phyloP scores from a whole-genome alignment of 2,888 invertebrate genomes.

The Pandemis cinnamomeana region DNA sequence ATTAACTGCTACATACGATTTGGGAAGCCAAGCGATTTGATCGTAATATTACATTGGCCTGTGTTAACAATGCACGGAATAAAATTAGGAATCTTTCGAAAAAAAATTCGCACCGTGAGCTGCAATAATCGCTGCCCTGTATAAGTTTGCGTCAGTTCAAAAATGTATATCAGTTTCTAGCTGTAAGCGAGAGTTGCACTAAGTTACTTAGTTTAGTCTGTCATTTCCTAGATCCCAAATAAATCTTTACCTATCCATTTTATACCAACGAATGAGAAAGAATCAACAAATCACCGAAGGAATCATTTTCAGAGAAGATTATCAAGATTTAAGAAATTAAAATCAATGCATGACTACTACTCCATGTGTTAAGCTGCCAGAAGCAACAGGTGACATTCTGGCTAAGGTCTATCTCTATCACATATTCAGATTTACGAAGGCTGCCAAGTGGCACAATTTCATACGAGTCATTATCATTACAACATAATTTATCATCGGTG shows the following conservation, averaged over 20 bases:
- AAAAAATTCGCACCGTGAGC: too few relatives aligned
- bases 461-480: neutral
- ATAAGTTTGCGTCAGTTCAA: too few relatives aligned
- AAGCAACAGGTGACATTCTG: neutral
- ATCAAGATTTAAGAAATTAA: neutral
- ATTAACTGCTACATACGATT: slow-evolving; percentile 2
- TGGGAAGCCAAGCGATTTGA: neutral
- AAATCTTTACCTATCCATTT: too few relatives aligned
- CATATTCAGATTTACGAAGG: neutral
- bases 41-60: neutral
- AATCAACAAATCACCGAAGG: neutral
- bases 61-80: neutral
- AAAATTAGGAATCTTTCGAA: neutral
- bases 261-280: neutral
- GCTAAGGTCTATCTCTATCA: slow-evolving; percentile 4
- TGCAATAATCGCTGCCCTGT: too few relatives aligned
- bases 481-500: neutral
- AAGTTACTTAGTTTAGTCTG: too few relatives aligned
- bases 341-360: neutral
- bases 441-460: slow-evolving; percentile 11
- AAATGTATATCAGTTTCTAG: too few relatives aligned
- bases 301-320: neutral
- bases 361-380: slow-evolving; percentile 2
- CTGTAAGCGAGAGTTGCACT: too few relatives aligned
- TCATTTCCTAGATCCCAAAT: too few relatives aligned